phyloP scores from a whole-genome alignment of 2,888 invertebrate genomes.

The Hemithea aestivaria region DNA sequence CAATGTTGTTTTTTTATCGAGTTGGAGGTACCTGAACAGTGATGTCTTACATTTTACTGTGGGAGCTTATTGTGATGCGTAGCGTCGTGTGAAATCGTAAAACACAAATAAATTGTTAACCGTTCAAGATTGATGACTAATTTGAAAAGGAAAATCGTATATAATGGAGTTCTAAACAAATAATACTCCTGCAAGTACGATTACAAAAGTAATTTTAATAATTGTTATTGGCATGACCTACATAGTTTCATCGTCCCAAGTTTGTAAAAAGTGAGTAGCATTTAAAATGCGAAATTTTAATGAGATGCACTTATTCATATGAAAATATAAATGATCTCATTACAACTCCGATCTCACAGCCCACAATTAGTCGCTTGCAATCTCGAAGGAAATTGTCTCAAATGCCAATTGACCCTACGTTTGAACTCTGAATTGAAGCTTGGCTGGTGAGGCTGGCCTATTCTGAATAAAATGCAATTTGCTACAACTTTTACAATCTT shows the following conservation, averaged over 20 bases:
- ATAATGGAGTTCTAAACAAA: not conserved
- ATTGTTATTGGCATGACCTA: too few relatives aligned
- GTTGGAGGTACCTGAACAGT: constrained; percentile 50
- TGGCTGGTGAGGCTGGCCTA: constrained; percentile 25
- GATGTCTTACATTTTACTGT: constrained; percentile 53
- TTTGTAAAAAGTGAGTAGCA: too few relatives aligned
- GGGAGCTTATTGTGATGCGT: constrained; percentile 45
- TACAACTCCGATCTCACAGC: constrained; percentile 39
- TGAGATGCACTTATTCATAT: constrained; percentile 3
- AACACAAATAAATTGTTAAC: constrained; percentile 37
- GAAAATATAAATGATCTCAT: constrained; percentile 35
- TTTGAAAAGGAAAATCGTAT: constrained; percentile 8
- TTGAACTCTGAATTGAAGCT: constrained; percentile 63
- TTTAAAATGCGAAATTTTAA: too few relatives aligned
- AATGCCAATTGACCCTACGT: constrained; percentile 68
- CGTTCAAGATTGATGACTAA: constrained; percentile 25
- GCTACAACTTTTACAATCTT: not conserved
- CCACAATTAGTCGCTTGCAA: constrained; percentile 66
- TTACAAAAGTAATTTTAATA: too few relatives aligned
- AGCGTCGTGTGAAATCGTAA: constrained; percentile 42
- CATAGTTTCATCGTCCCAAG: too few relatives aligned
- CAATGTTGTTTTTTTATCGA: constrained; percentile 57
- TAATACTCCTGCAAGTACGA: too few relatives aligned
- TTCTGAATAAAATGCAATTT: not conserved
- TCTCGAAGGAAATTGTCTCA: constrained; percentile 61